Evolutionary conservation across 2,797 vertebrate species (phyloP).

Genomic region (Geotrypetes seraphini): DNA sequence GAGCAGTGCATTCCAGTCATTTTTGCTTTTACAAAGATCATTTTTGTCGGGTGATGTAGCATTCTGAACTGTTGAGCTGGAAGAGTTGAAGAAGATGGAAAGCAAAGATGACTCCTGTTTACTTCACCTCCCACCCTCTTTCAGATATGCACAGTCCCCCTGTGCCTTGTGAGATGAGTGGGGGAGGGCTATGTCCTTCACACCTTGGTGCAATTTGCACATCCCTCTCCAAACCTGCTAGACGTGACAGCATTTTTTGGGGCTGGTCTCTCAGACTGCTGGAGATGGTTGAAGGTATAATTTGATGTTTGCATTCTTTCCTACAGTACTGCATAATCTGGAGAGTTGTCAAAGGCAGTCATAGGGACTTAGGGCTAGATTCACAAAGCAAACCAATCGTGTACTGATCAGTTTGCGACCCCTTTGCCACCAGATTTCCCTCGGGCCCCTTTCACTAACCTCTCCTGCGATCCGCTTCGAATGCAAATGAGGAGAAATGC

Average conservation of each 20-base stretch:
- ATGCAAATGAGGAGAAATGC: too few relatives aligned
- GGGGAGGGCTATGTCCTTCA: constrained; percentile 17
- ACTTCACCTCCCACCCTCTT: background rate
- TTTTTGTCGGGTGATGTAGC: background rate
- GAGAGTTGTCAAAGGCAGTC: constrained; percentile 10
- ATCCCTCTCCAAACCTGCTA: background rate
- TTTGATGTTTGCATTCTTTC: constrained; percentile 20
- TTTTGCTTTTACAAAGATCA: too few relatives aligned
- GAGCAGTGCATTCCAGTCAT: background rate
- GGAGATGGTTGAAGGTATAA: constrained; percentile 17
- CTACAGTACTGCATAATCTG: background rate
- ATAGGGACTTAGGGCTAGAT: too few relatives aligned
- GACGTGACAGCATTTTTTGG: constrained; percentile 12
- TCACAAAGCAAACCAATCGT: too few relatives aligned
- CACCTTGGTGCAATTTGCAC: constrained; percentile 27
- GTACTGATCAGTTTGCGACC: too few relatives aligned
- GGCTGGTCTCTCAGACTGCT: constrained; percentile 6
- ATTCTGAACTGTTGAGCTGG: background rate
- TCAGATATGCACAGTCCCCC: constrained; percentile 15
- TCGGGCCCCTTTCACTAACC: too few relatives aligned
- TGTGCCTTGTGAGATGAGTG: constrained; percentile 1
- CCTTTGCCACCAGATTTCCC: too few relatives aligned
- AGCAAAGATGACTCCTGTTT: constrained; percentile 5
- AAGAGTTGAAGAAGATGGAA: background rate
- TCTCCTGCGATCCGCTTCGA: too few relatives aligned